Evolutionary conservation across 2,888 invertebrate species (phyloP).

Genomic region (Lysandra bellargus): DNA sequence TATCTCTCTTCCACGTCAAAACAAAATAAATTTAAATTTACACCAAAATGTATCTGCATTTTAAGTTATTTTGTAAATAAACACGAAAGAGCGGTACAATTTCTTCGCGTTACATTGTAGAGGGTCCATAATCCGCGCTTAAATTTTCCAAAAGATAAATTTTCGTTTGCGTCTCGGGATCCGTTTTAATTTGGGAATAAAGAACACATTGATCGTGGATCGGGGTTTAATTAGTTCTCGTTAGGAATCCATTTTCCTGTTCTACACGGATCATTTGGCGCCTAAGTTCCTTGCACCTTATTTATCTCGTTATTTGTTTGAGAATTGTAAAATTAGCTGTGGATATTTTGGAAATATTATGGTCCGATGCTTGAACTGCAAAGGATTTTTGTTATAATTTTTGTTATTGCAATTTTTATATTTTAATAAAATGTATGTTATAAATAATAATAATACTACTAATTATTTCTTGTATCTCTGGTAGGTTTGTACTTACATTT

Average conservation of each 20-base stretch:
- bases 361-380: no score
- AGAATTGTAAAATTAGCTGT: no score
- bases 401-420: no score
- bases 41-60: neutral
- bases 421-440: no score
- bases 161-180: constrained; percentile 52
- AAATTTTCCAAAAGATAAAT: constrained; percentile 70
- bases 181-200: constrained; percentile 25
- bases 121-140: constrained; percentile 54
- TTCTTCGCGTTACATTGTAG: constrained; percentile 39
- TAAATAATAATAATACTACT: no score
- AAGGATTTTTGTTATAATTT: no score
- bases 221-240: neutral
- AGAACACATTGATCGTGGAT: constrained; percentile 4
- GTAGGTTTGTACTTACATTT: no score
- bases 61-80: constrained; percentile 1
- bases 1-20: neutral
- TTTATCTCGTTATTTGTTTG: no score
- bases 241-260: neutral
- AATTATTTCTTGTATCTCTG: no score
- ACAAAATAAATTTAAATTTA: neutral
- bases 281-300: neutral
- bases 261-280: neutral
- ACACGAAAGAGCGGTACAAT: neutral
- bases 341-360: no score